These are phyloP conservation scores for Darevskia mixta DNA, from an alignment of 2,797 vertebrate species.

Conservation along the genomic window DNA sequence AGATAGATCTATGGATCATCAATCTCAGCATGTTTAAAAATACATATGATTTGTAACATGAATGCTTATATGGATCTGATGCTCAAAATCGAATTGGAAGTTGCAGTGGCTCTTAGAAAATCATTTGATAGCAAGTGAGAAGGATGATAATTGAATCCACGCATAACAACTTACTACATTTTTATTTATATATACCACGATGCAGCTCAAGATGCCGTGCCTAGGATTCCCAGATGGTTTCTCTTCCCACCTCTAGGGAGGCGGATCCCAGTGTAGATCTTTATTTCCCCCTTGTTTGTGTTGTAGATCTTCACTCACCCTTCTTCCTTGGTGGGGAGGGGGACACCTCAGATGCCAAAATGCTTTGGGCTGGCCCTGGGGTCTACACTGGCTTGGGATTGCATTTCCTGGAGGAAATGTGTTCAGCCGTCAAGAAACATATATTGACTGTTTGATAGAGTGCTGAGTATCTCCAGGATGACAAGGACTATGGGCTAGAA, in stretches of 20 bases:
- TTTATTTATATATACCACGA: background rate
- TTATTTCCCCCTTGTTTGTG: no score
- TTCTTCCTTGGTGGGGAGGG: no score
- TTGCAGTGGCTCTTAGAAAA: background rate
- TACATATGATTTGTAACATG: background rate
- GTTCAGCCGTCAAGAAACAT: background rate
- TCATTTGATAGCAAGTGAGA: background rate
- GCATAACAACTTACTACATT: background rate
- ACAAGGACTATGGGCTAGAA: background rate
- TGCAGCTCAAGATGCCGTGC: background rate
- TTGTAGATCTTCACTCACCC: no score
- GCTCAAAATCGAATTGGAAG: background rate
- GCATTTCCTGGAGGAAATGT: background rate
- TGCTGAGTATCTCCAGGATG: no score
- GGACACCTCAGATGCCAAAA: no score
- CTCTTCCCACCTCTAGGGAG: background rate
- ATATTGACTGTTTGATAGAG: background rate
- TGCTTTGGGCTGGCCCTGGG: no score
- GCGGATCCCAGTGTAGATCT: no score
- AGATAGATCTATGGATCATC: background rate
- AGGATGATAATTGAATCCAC: background rate
- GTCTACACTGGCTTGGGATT: background rate
- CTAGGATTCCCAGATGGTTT: background rate
- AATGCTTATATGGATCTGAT: background rate
- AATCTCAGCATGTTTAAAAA: background rate